These are phyloP conservation scores for Drosophila parthenogenetica DNA, from an alignment of 2,888 invertebrate species.

Conservation along the genomic window DNA sequence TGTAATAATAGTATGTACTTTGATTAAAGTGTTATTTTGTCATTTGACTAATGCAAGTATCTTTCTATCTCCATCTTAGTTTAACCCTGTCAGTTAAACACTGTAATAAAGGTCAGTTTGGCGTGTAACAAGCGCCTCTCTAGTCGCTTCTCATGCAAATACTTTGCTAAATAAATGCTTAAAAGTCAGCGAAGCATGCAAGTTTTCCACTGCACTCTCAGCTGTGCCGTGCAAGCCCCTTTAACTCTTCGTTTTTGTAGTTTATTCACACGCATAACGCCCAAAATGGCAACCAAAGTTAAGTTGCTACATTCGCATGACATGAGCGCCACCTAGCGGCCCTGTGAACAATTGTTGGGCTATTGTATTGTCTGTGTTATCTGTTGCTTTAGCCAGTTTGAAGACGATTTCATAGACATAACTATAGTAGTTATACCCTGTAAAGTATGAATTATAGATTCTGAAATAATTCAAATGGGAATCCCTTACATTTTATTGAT, in stretches of 20 bases:
- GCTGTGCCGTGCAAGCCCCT: background rate
- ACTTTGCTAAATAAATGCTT: slow-evolving; percentile 40
- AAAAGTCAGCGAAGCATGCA: slow-evolving; percentile 63
- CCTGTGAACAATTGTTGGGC: slow-evolving; percentile 35
- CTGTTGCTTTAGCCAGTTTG: slow-evolving; percentile 13
- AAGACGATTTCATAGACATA: background rate
- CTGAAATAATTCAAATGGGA: too few relatives aligned
- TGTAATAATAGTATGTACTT: background rate
- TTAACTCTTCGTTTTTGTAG: background rate
- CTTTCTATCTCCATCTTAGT: slow-evolving; percentile 1
- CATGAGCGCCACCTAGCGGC: slow-evolving; percentile 51
- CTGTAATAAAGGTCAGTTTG: slow-evolving; percentile 46
- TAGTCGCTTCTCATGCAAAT: slow-evolving; percentile 44
- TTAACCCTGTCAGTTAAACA: slow-evolving; percentile 15
- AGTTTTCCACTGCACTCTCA: slow-evolving; percentile 33
- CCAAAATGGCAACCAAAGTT: slow-evolving; percentile 53
- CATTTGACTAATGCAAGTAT: background rate
- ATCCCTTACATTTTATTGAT: too few relatives aligned
- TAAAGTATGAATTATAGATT: too few relatives aligned
- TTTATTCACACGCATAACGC: slow-evolving; percentile 65
- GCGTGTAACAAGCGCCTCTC: slow-evolving; percentile 32
- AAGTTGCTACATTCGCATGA: slow-evolving; percentile 55
- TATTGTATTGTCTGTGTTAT: slow-evolving; percentile 45
- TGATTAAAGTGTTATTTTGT: background rate
- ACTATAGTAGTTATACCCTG: background rate